These are phyloP conservation scores for Cynodonichthys magdalenae DNA, from an alignment of 2,797 vertebrate genomes.

Conservation along the genomic window DNA sequence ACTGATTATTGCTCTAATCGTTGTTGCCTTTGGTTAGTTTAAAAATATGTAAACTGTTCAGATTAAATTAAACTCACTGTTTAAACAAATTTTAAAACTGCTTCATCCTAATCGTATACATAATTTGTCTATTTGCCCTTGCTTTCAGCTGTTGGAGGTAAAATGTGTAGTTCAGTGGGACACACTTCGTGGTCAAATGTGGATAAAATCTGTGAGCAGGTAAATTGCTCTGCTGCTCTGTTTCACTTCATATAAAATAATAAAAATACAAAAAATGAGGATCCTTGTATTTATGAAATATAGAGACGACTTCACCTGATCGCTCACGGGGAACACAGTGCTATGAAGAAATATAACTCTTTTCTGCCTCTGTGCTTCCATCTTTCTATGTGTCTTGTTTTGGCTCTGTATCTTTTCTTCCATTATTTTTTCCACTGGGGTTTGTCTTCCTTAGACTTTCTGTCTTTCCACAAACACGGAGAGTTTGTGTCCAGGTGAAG, in stretches of 20 bases:
- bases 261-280: conserved; percentile 20
- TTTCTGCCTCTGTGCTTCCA: conserved; percentile 25
- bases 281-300: conserved; percentile 20
- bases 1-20: too few relatives aligned
- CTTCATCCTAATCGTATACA: not conserved
- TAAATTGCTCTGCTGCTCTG: not conserved
- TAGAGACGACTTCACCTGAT: conserved; percentile 1
- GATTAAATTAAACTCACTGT: not conserved
- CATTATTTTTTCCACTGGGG: conserved; percentile 21
- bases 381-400: conserved; percentile 32
- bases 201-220: conserved; percentile 6
- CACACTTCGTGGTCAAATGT: not conserved
- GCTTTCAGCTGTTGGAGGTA: not conserved
- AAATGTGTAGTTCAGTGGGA: not conserved
- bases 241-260: not conserved
- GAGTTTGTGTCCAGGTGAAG: conserved; percentile 45
- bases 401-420: conserved; percentile 19
- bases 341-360: conserved; percentile 34
- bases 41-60: too few relatives aligned
- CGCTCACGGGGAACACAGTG: conserved; percentile 8
- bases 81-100: not conserved
- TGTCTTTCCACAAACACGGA: conserved; percentile 32
- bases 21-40: too few relatives aligned
- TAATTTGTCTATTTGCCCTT: not conserved
- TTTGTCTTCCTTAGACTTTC: conserved; percentile 39